These are phyloP conservation scores for Mareca strepera DNA, from an alignment of 2,797 vertebrate species.

Conservation along the genomic window DNA sequence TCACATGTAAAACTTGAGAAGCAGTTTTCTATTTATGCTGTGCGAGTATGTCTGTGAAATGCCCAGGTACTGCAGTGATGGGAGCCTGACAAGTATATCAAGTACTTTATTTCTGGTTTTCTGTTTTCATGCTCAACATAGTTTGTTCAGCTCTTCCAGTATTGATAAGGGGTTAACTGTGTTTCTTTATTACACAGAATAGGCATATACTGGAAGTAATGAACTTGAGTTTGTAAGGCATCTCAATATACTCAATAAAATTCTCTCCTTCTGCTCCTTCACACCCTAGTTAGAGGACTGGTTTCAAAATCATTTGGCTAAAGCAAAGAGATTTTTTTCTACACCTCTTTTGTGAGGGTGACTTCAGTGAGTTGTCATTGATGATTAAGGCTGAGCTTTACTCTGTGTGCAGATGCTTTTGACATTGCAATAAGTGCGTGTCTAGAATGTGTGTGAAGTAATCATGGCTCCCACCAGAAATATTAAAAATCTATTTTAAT, in stretches of 20 bases:
- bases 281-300: background rate
- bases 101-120: background rate
- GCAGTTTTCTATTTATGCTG: background rate
- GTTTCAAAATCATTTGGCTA: background rate
- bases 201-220: background rate
- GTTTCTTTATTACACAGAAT: background rate
- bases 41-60: background rate
- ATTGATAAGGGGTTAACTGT: background rate
- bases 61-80: background rate
- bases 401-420: background rate
- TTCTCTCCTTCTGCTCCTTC: background rate
- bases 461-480: background rate
- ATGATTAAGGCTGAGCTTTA: background rate
- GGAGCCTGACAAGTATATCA: background rate
- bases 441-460: background rate
- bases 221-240: background rate
- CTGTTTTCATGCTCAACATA: accelerated
- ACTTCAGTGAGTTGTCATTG: background rate
- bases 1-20: background rate
- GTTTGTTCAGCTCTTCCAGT: background rate
- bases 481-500: background rate
- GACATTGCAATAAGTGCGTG: background rate
- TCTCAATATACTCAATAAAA: background rate
- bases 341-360: background rate
- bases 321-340: background rate